Evolutionary conservation across 1,140 invertebrate genomes (phyloP), one percentile per base, ranked within the genome.

Genomic region (Micrasema longulum): DNA sequence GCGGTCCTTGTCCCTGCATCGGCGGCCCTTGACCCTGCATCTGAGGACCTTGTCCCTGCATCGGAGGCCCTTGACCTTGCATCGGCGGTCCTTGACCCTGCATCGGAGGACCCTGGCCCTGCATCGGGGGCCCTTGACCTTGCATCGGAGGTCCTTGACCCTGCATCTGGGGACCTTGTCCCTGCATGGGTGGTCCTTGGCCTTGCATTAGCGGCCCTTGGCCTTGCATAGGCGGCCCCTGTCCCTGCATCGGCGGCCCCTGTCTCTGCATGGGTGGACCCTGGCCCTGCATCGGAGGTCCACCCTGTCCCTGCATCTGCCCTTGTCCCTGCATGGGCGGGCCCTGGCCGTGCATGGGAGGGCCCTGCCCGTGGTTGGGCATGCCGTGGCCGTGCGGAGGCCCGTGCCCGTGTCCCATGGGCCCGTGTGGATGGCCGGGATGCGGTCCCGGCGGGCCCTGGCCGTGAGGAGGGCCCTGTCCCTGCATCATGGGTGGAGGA

Each of bases 401-500:
- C 10, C 69, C 66, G 41, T 73, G 71, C 7, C 71, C 71, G 20
- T 69, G 66, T 10, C 50, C 50, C 22, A 63, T 26, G 16, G 55
- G 67, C 41, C 73, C 72, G 43, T 72, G 62, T 7, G 47, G 36
- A 43, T 71, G 67, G 36, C 50, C 80, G 12, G 52, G 68, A n/a
- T 66, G 45, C 26, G 63, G 74, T 47, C 76, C 55, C 70, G 73
- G 68, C 38, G 75, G 69, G 16, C 50, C 45, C 35, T 35, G 66
- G n/a, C 50, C 50, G 11, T 36, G 12, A 77, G 79, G 84, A 72
- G 67, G 80, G 78, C 80, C 14, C 79, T 80, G n/a, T 68, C 76
- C 73, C 77, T 76, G 75, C 71, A 75, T 75, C 70, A 72, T 62
- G 53, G 52, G 71, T 26, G 69, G 72, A 4, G 74, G 76, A 18